Base-by-base conservation (phyloP, 2,113 vertebrate genomes). In the Phycodurus eques region DNA sequence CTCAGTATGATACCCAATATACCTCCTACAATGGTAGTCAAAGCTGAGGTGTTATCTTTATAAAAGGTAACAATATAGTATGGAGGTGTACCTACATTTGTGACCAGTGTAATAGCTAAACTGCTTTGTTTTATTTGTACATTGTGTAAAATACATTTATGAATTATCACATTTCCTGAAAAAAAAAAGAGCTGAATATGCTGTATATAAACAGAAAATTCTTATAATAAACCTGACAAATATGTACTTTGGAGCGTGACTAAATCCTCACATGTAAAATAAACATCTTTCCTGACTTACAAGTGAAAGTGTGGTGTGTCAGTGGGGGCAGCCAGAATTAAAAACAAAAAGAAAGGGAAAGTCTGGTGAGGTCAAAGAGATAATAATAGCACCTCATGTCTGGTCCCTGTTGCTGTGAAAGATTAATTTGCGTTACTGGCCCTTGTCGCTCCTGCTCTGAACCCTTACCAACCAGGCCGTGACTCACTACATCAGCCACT, bases 311-410 rank as follows among this genome's bases (percentile, higher is more conserved):
- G 73, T 79, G 69, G 42, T 20, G 8, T 72, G 44, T 83, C 39
- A 2, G 47, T 53, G 35, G 27, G 20, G 65, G 61, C 39, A 59
- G 72, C 39, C 10, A 14, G 46, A 63, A 19, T 35, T 54, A 14
- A 12, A 59, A 59, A 59, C 13, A 53, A 53, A 53, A 59, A 14
- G n/a, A 43, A 39, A 46, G 51, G 61, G 35, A 65, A 20, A 71
- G 71, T 61, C 57, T 39, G 53, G 17, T 65, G 68, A 78, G 80
- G 82, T 87, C 74, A 85, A 81, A 77, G 61, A 51, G 67, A 72
- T 77, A 82, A 84, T 80, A 87, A 87, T 86, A 88, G 70, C 81
- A 68, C n/a, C n/a, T 70, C 74, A 83, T 80, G 79, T 85, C 70
- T 82, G 68, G 77, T 74, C 63, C 80, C 57, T 76, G 77, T 71